phyloP scores from a whole-genome alignment of 2,113 vertebrate species.

The Malaclemys terrapin region DNA sequence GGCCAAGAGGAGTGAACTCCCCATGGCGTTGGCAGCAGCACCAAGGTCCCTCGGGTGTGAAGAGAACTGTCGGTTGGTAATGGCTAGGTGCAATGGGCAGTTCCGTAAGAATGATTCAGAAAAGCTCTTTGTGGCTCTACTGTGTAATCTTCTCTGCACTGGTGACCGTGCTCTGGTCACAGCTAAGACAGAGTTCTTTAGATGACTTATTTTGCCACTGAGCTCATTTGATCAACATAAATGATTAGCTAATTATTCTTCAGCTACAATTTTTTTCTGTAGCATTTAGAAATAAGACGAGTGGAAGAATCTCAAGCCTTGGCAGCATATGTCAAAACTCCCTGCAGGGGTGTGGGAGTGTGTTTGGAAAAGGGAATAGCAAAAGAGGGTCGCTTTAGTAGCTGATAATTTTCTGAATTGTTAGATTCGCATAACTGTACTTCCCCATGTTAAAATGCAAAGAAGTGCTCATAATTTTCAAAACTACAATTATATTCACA shows the following conservation, averaged over 20 bases:
- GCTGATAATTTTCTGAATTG: not conserved
- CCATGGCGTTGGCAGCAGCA: not conserved
- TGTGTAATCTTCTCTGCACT: fast-evolving
- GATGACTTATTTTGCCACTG: not conserved
- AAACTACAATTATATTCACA: not conserved
- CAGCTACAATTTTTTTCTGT: not conserved
- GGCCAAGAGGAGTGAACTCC: not conserved
- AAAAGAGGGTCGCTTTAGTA: not conserved
- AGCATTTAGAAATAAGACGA: not conserved
- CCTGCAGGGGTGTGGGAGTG: not conserved
- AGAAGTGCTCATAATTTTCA: not conserved
- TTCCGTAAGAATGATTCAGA: not conserved
- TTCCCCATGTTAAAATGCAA: constrained; percentile 11
- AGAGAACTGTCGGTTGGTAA: not conserved
- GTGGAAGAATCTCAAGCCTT: not conserved
- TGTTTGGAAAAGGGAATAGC: not conserved
- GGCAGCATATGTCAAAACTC: fast-evolving
- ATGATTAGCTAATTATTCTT: not conserved
- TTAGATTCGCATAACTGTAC: not conserved
- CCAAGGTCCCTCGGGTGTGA: not conserved
- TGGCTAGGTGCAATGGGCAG: not conserved
- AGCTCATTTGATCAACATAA: not conserved
- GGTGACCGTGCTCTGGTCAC: not conserved
- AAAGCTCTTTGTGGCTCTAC: fast-evolving
- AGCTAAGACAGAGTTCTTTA: not conserved